Conservation (phyloP, 2,797 vertebrate species). For the Sebastes cheni region DNA sequence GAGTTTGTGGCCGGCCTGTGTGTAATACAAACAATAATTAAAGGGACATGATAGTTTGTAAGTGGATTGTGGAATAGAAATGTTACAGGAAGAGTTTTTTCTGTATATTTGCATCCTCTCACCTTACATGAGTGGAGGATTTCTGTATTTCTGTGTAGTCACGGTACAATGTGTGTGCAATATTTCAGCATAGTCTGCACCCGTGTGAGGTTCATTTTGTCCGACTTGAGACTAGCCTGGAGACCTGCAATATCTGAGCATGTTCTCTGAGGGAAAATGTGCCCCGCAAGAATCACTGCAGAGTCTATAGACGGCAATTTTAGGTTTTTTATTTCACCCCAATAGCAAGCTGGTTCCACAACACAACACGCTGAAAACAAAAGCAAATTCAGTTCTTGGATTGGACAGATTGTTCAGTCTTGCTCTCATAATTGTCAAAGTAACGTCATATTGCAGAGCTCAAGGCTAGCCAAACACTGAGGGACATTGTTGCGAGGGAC, state of each 20-base stretch:
- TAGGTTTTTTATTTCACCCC: neutral
- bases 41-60: slow-evolving; percentile 13
- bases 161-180: slow-evolving; percentile 45
- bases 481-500: neutral
- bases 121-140: slow-evolving; percentile 28
- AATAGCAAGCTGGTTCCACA: neutral
- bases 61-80: slow-evolving; percentile 34
- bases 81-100: neutral
- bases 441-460: slow-evolving; percentile 17
- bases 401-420: neutral
- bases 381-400: neutral
- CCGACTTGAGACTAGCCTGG: slow-evolving; percentile 25
- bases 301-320: neutral
- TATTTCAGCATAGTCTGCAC: slow-evolving; percentile 65
- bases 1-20: slow-evolving; percentile 9
- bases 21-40: slow-evolving; percentile 16
- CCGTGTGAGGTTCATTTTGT: slow-evolving; percentile 35
- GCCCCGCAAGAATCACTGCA: neutral
- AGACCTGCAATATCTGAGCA: slow-evolving; percentile 34
- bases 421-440: neutral
- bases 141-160: slow-evolving; percentile 54
- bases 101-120: slow-evolving; percentile 52
- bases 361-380: neutral
- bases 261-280: neutral
- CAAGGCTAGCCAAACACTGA: slow-evolving; percentile 6